phyloP scores from a whole-genome alignment of 1,140 invertebrate species.

The Gryon sp. region DNA sequence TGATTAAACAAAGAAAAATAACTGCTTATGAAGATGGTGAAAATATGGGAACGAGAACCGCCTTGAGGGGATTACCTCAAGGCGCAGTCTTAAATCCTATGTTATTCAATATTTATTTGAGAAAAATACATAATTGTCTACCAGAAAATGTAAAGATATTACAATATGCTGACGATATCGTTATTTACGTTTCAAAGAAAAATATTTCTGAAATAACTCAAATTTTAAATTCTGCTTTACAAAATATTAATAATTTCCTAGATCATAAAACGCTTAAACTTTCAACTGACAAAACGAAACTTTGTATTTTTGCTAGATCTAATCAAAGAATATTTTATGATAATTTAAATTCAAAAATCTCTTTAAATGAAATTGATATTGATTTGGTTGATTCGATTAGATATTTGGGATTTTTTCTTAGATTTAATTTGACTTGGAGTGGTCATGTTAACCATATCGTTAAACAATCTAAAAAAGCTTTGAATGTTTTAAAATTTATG shows the following conservation, averaged over 20 bases:
- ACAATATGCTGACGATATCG: slow-evolving; percentile 47
- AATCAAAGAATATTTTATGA: slow-evolving; percentile 1
- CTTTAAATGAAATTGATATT: slow-evolving; percentile 5
- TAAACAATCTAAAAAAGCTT: slow-evolving; percentile 4
- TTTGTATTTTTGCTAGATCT: neutral
- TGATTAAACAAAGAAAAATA: slow-evolving; percentile 5
- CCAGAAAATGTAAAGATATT: neutral
- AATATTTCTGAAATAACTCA: too few relatives aligned
- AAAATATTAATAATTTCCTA: neutral
- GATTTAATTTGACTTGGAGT: slow-evolving; percentile 40
- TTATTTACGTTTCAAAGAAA: slow-evolving; percentile 6
- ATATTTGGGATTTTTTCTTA: slow-evolving; percentile 24
- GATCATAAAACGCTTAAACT: neutral
- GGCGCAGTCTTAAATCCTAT: slow-evolving; percentile 38
- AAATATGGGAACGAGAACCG: neutral
- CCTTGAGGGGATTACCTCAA: slow-evolving; percentile 28
- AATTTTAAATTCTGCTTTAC: neutral
- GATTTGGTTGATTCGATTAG: neutral
- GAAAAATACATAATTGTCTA: neutral
- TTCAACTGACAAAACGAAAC: slow-evolving; percentile 2
- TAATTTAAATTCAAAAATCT: neutral
- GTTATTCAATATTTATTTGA: slow-evolving; percentile 38
- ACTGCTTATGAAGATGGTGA: neutral
- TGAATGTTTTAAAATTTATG: slow-evolving; percentile 28
- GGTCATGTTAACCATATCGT: slow-evolving; percentile 21